Conservation (phyloP, 2,113 vertebrate genomes). For the Clarias gariepinus region DNA sequence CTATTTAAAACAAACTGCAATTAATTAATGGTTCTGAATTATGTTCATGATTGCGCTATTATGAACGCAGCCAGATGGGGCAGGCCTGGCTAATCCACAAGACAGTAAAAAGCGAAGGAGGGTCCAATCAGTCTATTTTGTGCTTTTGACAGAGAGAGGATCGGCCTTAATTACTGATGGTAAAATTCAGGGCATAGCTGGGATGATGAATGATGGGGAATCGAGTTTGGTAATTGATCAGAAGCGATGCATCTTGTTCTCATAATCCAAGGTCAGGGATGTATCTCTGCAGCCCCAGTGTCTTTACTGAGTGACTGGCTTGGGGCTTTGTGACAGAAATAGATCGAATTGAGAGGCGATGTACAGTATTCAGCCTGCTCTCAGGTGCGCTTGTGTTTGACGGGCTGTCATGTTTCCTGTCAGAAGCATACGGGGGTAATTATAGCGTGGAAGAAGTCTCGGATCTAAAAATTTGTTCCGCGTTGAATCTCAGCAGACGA, state of each 20-base stretch:
- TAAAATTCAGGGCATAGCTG: conserved; percentile 17
- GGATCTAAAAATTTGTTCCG: conserved; percentile 14
- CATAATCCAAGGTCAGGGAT: conserved; percentile 43
- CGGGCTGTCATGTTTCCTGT: conserved; percentile 52
- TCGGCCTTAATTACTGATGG: conserved; percentile 43
- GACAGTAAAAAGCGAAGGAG: conserved; percentile 4
- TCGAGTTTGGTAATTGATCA: conserved; percentile 37
- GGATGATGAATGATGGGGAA: conserved; percentile 40
- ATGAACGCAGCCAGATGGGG: background rate
- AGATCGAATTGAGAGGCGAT: conserved; percentile 48
- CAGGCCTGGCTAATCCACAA: background rate
- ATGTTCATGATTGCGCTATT: conserved; percentile 23
- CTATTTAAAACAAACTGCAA: conserved; percentile 15
- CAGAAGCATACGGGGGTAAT: conserved; percentile 53
- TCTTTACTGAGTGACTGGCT: conserved; percentile 10
- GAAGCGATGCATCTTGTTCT: conserved; percentile 16
- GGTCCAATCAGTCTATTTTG: conserved; percentile 22
- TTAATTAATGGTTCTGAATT: conserved; percentile 29
- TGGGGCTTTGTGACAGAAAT: conserved; percentile 38
- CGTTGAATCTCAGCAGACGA: conserved; percentile 18
- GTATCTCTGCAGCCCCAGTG: background rate
- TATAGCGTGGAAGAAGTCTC: conserved; percentile 40
- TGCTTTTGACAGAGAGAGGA: conserved; percentile 36
- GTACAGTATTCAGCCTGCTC: conserved; percentile 41
- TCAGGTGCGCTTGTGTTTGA: conserved; percentile 53